phyloP scores from a whole-genome alignment of 30 jellyfish, hydroid and myxozoan genomes.

The Aurelia sp. region DNA sequence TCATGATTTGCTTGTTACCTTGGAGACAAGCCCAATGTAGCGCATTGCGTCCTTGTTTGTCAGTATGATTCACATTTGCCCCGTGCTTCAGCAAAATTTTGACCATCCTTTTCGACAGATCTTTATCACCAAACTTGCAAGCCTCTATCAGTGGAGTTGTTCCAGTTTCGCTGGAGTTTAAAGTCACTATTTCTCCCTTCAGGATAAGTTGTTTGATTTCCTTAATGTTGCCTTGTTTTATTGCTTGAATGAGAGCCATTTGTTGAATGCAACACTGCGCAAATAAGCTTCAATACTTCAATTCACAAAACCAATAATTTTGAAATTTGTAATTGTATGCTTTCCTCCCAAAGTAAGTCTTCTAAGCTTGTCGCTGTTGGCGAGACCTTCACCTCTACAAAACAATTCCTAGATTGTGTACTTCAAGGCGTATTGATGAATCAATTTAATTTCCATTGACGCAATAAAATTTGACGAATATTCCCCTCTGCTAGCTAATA shows the following conservation, averaged over 20 bases:
- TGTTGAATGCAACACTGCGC: no score
- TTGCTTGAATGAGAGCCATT: conserved; percentile 61
- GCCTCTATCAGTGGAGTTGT: conserved; percentile 73
- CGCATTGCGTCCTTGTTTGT: conserved; percentile 61
- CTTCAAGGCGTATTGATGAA: no score
- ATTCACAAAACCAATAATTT: no score
- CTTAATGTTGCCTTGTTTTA: conserved; percentile 52
- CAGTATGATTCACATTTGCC: conserved; percentile 48
- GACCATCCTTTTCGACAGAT: conserved; percentile 48
- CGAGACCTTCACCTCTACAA: no score
- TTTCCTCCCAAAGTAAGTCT: no score
- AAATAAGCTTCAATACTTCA: no score
- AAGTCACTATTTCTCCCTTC: conserved; percentile 33
- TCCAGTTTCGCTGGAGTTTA: conserved; percentile 35
- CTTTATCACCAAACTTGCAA: conserved; percentile 57
- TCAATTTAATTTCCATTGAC: no score
- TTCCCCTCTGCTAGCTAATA: no score
- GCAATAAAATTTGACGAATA: no score
- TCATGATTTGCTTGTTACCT: conserved; percentile 45
- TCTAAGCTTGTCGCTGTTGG: no score
- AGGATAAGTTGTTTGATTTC: conserved; percentile 33
- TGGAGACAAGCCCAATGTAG: conserved; percentile 59
- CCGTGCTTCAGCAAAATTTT: conserved; percentile 57
- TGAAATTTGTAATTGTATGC: no score
- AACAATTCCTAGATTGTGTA: no score